phyloP scores from a whole-genome alignment of 2,797 vertebrate species.

The Karalla daura region DNA sequence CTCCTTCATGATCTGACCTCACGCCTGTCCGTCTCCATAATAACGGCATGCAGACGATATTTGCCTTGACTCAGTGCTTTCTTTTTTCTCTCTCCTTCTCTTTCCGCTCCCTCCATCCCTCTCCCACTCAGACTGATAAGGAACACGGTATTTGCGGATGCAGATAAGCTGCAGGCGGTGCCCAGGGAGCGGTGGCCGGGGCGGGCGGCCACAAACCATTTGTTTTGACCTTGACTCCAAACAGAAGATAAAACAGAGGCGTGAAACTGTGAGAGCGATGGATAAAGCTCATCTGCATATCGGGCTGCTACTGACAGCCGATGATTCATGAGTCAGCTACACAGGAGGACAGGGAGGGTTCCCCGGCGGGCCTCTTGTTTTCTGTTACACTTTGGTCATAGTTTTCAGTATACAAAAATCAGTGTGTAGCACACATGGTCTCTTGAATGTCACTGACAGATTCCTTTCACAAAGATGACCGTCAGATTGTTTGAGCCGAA shows the following conservation, averaged over 20 bases:
- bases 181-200: slow-evolving; percentile 2
- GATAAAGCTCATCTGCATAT: slow-evolving; percentile 30
- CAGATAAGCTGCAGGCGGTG: slow-evolving; percentile 32
- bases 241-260: slow-evolving; percentile 20
- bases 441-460: no score
- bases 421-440: no score
- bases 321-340: slow-evolving; percentile 20
- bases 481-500: no score
- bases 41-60: neutral
- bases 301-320: slow-evolving; percentile 3
- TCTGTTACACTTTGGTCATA: no score
- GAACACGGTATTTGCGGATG: slow-evolving; percentile 31
- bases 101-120: neutral
- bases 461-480: no score
- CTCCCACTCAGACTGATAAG: slow-evolving; percentile 20
- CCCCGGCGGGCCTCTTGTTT: neutral
- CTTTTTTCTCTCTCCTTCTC: neutral
- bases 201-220: neutral
- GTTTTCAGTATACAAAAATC: no score
- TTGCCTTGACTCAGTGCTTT: slow-evolving; percentile 15
- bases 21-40: neutral
- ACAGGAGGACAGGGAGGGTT: neutral
- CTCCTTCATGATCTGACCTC: neutral
- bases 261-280: neutral
- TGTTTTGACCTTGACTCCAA: slow-evolving; percentile 27